These are phyloP conservation scores for Reinhardtius hippoglossoides DNA, from an alignment of 2,113 vertebrate species.

Conservation along the genomic window DNA sequence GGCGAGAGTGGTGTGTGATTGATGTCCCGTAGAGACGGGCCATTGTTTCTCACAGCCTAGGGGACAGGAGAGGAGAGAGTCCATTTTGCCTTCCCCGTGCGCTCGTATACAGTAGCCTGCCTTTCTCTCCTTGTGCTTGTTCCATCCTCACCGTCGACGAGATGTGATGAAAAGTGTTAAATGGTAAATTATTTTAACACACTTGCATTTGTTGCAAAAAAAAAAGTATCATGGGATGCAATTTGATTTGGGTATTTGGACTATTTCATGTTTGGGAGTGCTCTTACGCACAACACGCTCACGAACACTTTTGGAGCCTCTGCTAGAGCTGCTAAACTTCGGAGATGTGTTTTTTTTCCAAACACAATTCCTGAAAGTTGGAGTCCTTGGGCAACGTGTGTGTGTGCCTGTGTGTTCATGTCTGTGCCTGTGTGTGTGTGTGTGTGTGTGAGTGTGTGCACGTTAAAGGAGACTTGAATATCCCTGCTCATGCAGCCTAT, in stretches of 20 bases:
- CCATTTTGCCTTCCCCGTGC: slow-evolving; percentile 69
- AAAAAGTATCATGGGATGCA: not conserved
- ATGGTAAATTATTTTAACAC: slow-evolving; percentile 33
- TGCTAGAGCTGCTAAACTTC: slow-evolving; percentile 45
- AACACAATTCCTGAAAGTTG: slow-evolving; percentile 55
- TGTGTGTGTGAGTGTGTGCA: too few relatives aligned
- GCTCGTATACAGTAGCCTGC: slow-evolving; percentile 24
- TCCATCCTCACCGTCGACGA: not conserved
- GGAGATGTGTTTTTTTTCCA: slow-evolving; percentile 1
- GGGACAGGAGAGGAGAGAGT: slow-evolving; percentile 66
- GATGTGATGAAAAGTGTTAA: slow-evolving; percentile 31
- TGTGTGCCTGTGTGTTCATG: slow-evolving; percentile 4
- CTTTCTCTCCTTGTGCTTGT: not conserved
- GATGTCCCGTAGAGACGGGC: slow-evolving; percentile 73
- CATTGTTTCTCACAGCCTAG: slow-evolving; percentile 74
- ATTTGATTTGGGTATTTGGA: slow-evolving; percentile 4
- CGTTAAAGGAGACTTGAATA: slow-evolving; percentile 32
- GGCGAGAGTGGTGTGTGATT: slow-evolving; percentile 74
- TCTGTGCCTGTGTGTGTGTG: slow-evolving; percentile 3
- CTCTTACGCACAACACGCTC: slow-evolving; percentile 20
- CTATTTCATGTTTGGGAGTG: slow-evolving; percentile 1
- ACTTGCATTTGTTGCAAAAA: slow-evolving; percentile 1
- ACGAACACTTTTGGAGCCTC: slow-evolving; percentile 4
- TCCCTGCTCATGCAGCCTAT: slow-evolving; percentile 32
- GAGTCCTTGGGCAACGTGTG: slow-evolving; percentile 27